Evolutionary conservation across 2,888 invertebrate genomes (phyloP).

Genomic region (Clivina fossor): DNA sequence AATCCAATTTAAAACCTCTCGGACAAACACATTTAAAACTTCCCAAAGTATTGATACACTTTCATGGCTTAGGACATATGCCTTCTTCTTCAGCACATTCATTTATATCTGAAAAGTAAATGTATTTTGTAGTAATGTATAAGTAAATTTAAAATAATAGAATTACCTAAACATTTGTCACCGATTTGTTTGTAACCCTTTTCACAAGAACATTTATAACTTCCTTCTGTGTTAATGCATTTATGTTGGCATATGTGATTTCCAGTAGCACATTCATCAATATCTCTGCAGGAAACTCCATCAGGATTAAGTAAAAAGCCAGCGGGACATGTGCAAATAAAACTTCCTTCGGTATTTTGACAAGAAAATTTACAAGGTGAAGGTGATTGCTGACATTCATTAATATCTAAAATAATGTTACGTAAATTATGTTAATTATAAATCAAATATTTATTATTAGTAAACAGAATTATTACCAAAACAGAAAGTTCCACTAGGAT

Average conservation of each 20-base stretch:
- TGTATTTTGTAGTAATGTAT: constrained; percentile 21
- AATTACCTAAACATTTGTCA: constrained; percentile 73
- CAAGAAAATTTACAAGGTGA: constrained; percentile 80
- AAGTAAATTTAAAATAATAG: constrained; percentile 11
- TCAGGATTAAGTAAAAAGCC: constrained; percentile 78
- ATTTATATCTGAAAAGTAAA: constrained; percentile 67
- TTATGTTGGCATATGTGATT: constrained; percentile 76
- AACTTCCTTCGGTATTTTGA: constrained; percentile 79
- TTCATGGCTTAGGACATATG: constrained; percentile 72
- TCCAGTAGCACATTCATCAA: constrained; percentile 79
- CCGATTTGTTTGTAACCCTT: constrained; percentile 75
- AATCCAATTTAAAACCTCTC: constrained; percentile 73
- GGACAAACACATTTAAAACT: constrained; percentile 84
- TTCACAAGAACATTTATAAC: constrained; percentile 73
- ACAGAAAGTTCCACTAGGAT: constrained; percentile 69
- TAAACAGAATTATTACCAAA: constrained; percentile 55
- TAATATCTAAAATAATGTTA: constrained; percentile 65
- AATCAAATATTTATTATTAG: constrained; percentile 8
- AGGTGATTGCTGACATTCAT: constrained; percentile 73
- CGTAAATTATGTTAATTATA: constrained; percentile 9
- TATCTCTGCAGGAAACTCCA: constrained; percentile 71
- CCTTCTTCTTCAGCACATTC: constrained; percentile 70
- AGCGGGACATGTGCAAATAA: constrained; percentile 73
- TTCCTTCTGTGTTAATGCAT: constrained; percentile 77
- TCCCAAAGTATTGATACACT: constrained; percentile 80